Conservation (phyloP, 2,888 invertebrate species). For the Arrhopalites spinosus region DNA sequence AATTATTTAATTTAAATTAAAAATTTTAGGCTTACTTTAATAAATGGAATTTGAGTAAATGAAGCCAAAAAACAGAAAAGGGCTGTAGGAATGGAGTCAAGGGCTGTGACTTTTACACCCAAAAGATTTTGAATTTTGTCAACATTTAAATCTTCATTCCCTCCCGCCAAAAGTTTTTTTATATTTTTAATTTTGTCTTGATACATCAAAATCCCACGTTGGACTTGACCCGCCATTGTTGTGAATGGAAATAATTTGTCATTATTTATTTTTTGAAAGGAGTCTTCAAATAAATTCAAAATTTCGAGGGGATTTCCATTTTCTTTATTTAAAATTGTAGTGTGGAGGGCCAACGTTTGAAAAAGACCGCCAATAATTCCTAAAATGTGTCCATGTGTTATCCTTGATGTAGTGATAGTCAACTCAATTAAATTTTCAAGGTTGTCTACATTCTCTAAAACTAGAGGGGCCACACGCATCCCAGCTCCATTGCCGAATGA, state of each 20-base stretch:
- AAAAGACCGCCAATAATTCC: constrained; percentile 57
- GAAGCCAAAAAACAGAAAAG: constrained; percentile 71
- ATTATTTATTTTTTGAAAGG: too few relatives aligned
- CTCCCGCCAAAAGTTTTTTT: neutral
- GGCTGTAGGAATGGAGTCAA: constrained; percentile 73
- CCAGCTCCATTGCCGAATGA: constrained; percentile 75
- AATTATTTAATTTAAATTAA: neutral
- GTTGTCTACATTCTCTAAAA: constrained; percentile 64
- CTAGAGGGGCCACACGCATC: constrained; percentile 72
- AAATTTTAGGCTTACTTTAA: neutral
- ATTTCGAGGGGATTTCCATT: too few relatives aligned
- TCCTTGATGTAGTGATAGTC: constrained; percentile 59
- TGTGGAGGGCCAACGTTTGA: constrained; percentile 58
- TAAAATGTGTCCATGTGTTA: constrained; percentile 67
- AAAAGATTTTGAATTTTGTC: neutral
- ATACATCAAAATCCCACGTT: neutral
- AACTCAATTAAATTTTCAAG: neutral
- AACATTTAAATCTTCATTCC: neutral
- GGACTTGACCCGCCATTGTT: neutral
- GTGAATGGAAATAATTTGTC: neutral
- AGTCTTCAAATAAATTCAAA: too few relatives aligned
- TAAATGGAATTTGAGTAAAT: constrained; percentile 61
- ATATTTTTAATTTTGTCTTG: neutral
- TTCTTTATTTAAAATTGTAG: too few relatives aligned
- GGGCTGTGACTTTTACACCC: constrained; percentile 68